A percentile compares a stretch with the other conserved stretches of the same genome.
These are phyloP conservation scores for Patagioenas fasciata DNA, from an alignment of 2,113 vertebrate genomes.

Conservation along the genomic window DNA sequence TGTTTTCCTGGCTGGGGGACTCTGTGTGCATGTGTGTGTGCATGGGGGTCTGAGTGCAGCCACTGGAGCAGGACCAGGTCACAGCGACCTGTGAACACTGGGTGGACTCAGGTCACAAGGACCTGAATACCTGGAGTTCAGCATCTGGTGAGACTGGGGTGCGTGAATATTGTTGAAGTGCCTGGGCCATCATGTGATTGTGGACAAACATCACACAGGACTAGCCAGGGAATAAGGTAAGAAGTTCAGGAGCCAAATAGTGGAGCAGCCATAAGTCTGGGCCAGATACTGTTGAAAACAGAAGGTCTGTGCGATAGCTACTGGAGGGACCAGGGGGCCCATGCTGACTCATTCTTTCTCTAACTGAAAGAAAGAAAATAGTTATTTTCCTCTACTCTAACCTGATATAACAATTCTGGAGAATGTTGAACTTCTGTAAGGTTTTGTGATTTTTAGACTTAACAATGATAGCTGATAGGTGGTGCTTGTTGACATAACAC, in stretches of 20 bases:
- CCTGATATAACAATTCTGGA: background rate
- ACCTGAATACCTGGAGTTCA: background rate
- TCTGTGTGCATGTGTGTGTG: too few relatives aligned
- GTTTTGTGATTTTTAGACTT: background rate
- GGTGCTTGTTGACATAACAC: background rate
- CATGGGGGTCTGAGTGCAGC: background rate
- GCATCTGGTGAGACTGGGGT: fast-evolving
- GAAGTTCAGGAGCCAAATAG: background rate
- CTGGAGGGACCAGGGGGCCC: background rate
- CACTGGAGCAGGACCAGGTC: background rate
- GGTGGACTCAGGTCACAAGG: background rate
- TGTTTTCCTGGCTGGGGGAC: background rate
- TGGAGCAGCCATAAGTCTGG: background rate
- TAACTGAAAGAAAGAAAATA: background rate
- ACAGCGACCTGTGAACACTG: background rate
- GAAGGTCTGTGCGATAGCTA: fast-evolving
- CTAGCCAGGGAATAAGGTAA: background rate
- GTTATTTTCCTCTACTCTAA: background rate
- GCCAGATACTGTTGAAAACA: background rate
- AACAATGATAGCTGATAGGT: background rate
- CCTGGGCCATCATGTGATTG: too few relatives aligned
- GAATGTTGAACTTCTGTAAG: background rate
- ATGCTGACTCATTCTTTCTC: background rate
- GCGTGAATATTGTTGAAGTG: background rate
- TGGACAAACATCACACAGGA: background rate